Evolutionary conservation across 2,113 vertebrate species (phyloP), one percentile per base, ranked within the genome.

Genomic region (Ardeotis arabs): DNA sequence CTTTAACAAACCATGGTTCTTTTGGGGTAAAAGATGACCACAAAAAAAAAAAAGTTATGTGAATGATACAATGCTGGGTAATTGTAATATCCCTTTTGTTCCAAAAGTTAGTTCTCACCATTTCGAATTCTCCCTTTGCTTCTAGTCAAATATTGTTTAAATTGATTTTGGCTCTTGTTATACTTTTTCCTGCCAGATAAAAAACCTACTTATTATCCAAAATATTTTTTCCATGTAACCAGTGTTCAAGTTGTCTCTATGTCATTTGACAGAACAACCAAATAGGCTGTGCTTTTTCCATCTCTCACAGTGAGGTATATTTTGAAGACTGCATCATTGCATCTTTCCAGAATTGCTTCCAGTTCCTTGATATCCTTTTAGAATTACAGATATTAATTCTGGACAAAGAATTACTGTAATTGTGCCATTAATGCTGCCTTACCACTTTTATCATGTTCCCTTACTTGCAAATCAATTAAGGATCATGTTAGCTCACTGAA

Each of bases 391-490:
- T 69, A 67, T 60, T 94, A 86, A 84, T 93, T 92, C 69, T 87
- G 56, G 69, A 84, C 69, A 68, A 27, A 72, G 80, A 89, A 81
- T 90, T 78, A 23, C 76, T 89, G 53, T 92, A 96, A 84, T 78
- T 58, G 76, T 92, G 41, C 44, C 49, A 58, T 81, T 94, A 94
- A 68, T 87, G 52, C 56, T 70, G 27, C n/a, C 37, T 84, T 70
- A 56, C 10, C 23, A 59, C 27, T 93, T 88, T 96, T 60, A 88
- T 86, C 3, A 7, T 78, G 81, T 70, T 90, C 49, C 14, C 45
- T 60, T 87, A 21, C 90, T 94, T 89, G 56, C 70, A 90, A 70
- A 94, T 95, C 75, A 90, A 69, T 95, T 95, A 93, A 90, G 69
- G 83, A 84, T 75, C 76, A 64, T 49, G 90, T 96, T 90, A 78